Conservation (phyloP, 2,888 invertebrate genomes). For the Drosophila paracracens region DNA sequence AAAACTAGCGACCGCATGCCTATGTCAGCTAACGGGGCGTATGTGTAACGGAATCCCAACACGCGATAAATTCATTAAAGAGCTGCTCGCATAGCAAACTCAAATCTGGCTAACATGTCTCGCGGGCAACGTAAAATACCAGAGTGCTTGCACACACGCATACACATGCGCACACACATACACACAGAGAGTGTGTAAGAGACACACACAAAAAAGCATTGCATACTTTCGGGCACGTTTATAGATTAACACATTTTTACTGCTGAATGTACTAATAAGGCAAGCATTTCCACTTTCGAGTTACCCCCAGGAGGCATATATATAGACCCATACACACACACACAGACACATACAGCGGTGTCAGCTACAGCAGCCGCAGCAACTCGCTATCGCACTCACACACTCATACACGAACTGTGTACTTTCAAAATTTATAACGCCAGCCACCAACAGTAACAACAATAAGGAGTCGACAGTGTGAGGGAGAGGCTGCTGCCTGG, state of each 20-base stretch:
- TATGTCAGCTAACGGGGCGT: conserved; percentile 62
- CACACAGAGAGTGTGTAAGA: conserved; percentile 4
- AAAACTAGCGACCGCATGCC: conserved; percentile 58
- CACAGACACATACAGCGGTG: neutral
- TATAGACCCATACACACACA: conserved; percentile 20
- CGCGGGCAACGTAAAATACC: conserved; percentile 74
- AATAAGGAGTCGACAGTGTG: conserved; percentile 15
- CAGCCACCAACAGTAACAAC: conserved; percentile 23
- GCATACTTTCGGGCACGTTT: conserved; percentile 74
- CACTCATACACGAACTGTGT: conserved; percentile 40
- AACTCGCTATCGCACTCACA: conserved; percentile 54
- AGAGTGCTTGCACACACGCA: conserved; percentile 45
- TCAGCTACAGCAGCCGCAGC: conserved; percentile 13
- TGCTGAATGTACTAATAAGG: conserved; percentile 80
- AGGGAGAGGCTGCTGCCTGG: conserved; percentile 7
- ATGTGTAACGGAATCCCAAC: conserved; percentile 75
- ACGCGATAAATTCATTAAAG: conserved; percentile 81
- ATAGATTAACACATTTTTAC: conserved; percentile 81
- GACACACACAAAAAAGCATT: conserved; percentile 31
- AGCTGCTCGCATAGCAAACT: conserved; percentile 58
- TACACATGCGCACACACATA: conserved; percentile 5
- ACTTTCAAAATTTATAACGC: conserved; percentile 74
- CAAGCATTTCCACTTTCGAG: conserved; percentile 77
- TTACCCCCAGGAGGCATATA: conserved; percentile 70
- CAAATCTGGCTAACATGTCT: conserved; percentile 75